Conservation (phyloP, 2,888 invertebrate species). For the Mamestra brassicae region DNA sequence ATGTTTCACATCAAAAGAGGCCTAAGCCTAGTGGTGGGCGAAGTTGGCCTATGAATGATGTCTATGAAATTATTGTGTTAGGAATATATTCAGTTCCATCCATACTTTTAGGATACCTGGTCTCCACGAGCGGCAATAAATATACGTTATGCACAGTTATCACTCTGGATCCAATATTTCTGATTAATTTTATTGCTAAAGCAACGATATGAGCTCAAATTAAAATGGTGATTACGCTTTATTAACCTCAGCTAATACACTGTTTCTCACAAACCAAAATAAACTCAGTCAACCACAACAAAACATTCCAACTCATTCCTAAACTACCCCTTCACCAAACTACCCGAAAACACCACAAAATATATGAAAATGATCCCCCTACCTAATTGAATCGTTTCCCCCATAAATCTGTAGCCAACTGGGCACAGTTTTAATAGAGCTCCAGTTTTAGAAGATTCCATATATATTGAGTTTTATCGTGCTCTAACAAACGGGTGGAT, state of each 20-base stretch:
- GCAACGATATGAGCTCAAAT: background rate
- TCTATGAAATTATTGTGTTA: too few relatives aligned
- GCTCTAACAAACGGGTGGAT: conserved; percentile 69
- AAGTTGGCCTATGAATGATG: too few relatives aligned
- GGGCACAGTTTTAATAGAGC: conserved; percentile 71
- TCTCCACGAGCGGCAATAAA: too few relatives aligned
- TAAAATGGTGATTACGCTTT: background rate
- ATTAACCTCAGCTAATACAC: background rate
- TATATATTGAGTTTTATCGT: conserved; percentile 80
- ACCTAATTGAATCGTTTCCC: conserved; percentile 73
- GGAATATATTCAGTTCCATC: too few relatives aligned
- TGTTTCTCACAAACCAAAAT: background rate
- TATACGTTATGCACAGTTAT: too few relatives aligned
- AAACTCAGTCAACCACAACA: background rate
- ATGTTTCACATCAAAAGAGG: too few relatives aligned
- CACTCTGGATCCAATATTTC: too few relatives aligned
- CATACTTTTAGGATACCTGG: too few relatives aligned
- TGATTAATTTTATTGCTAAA: too few relatives aligned
- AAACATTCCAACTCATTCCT: background rate
- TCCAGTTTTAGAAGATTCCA: conserved; percentile 76
- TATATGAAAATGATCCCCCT: conserved; percentile 70
- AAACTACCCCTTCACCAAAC: conserved; percentile 11
- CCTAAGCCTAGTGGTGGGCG: too few relatives aligned
- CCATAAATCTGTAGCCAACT: conserved; percentile 72
- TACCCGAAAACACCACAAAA: conserved; percentile 55